phyloP scores from a whole-genome alignment of 2,888 invertebrate species.

The Caenorhabditis macrosperma region DNA sequence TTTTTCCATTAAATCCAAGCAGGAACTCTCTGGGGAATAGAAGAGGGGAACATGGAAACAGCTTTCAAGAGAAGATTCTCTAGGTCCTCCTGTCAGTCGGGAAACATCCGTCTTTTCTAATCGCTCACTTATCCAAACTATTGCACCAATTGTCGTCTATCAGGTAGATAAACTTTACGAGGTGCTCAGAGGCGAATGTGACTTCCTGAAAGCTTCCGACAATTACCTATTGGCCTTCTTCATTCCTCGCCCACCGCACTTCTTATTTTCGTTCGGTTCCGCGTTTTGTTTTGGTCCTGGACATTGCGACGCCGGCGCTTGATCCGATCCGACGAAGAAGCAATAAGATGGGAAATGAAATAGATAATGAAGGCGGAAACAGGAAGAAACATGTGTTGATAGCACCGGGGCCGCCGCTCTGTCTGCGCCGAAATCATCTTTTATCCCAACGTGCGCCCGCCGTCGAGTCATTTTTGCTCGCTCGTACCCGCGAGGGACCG shows the following conservation, averaged over 20 bases:
- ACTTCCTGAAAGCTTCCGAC: conserved; percentile 1
- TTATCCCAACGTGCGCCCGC: conserved; percentile 32
- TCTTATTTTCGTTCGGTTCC: background rate
- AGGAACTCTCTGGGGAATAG: too few species aligned
- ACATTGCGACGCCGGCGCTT: too few species aligned
- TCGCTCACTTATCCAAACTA: conserved; percentile 5
- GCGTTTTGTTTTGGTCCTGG: background rate
- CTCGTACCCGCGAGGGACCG: conserved; percentile 14
- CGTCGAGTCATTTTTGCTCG: conserved; percentile 39
- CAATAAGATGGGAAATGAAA: too few species aligned
- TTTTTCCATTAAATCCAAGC: too few species aligned
- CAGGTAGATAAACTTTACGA: conserved; percentile 3
- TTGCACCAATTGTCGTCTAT: conserved; percentile 1
- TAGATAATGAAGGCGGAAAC: conserved; percentile 1
- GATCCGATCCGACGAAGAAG: too few species aligned
- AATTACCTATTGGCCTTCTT: background rate
- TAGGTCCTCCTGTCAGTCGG: too few species aligned
- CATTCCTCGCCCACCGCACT: background rate
- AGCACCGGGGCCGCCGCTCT: conserved; percentile 35
- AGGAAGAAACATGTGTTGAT: conserved; percentile 55
- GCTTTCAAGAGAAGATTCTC: too few species aligned
- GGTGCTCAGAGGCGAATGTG: background rate
- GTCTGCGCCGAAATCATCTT: conserved; percentile 46
- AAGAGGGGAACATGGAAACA: too few species aligned
- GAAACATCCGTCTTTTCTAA: background rate